Evolutionary conservation across 2,113 vertebrate genomes (phyloP).

Genomic region (Dipodomys merriami): DNA sequence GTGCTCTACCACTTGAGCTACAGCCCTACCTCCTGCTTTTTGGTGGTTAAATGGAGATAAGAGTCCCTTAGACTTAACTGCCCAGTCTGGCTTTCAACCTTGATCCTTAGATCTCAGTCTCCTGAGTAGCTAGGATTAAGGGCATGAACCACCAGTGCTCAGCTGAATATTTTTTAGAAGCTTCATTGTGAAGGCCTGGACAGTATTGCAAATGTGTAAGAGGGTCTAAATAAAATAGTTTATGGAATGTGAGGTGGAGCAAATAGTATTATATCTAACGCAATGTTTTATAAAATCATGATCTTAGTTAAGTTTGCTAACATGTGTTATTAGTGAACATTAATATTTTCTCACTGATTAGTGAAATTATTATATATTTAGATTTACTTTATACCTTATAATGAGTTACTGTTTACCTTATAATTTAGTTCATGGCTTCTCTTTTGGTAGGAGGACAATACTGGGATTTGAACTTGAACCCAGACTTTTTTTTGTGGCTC

Average conservation of each 20-base stretch:
- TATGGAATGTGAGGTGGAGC: background rate
- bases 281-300: background rate
- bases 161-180: constrained; percentile 23
- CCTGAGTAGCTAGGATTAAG: too few species aligned
- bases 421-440: background rate
- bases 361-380: background rate
- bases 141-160: too few species aligned
- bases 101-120: too few species aligned
- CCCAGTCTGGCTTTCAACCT: too few species aligned
- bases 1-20: too few species aligned
- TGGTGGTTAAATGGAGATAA: too few species aligned
- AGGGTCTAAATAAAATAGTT: constrained; percentile 26
- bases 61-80: too few species aligned
- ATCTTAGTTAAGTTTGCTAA: background rate
- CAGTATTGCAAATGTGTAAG: background rate
- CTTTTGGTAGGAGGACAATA: too few species aligned
- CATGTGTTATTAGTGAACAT: background rate
- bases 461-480: too few species aligned
- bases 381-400: background rate
- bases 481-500: too few species aligned
- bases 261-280: background rate
- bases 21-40: too few species aligned
- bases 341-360: background rate
- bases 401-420: background rate
- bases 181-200: background rate